These are phyloP conservation scores for Delphinapterus leucas DNA, from an alignment of 2,113 vertebrate species.

Conservation along the genomic window DNA sequence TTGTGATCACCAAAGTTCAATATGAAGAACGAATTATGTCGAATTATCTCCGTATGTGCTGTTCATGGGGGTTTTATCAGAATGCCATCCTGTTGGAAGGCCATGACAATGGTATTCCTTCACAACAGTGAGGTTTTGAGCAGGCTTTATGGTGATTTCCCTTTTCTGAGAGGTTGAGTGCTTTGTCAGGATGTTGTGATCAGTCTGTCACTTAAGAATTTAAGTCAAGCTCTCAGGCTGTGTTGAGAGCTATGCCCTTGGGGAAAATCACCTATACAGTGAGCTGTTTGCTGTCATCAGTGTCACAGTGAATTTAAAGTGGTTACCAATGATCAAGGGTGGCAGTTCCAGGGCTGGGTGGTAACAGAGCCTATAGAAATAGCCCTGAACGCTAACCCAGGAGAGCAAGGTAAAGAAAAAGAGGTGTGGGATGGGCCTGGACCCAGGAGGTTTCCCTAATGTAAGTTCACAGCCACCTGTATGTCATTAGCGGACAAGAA, in stretches of 20 bases:
- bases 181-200: slow-evolving; percentile 1
- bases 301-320: neutral
- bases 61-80: neutral
- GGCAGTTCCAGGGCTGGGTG: neutral
- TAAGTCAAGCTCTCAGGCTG: neutral
- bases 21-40: neutral
- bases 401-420: neutral
- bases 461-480: neutral
- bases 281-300: neutral
- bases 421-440: neutral
- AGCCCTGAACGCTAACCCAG: neutral
- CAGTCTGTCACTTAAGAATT: slow-evolving; percentile 21
- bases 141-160: neutral
- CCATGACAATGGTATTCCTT: neutral
- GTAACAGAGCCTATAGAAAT: neutral
- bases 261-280: neutral
- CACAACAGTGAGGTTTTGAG: neutral
- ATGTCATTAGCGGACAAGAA: neutral
- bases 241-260: neutral
- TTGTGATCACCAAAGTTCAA: neutral
- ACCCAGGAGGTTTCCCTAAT: neutral
- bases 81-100: neutral
- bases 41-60: neutral
- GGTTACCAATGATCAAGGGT: neutral
- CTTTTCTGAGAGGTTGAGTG: neutral